Evolutionary conservation across 23 tunicate species (phyloP).

Genomic region (Phallusia fumigata): DNA sequence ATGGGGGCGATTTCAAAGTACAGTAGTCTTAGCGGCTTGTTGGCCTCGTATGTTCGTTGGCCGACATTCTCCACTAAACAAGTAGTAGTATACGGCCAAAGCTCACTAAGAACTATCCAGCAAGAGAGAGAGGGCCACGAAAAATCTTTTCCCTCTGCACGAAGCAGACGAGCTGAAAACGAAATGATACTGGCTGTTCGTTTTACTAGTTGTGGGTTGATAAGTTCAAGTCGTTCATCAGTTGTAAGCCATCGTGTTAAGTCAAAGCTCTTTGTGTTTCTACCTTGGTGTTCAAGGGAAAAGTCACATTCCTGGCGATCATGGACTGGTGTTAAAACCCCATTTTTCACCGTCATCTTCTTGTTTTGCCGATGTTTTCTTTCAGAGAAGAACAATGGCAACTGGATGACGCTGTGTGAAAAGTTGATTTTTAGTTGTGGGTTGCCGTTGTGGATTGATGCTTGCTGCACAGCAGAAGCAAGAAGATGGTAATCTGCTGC

Average conservation of each 20-base stretch:
- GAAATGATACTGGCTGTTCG: slow-evolving; percentile 66
- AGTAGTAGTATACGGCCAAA: slow-evolving; percentile 81
- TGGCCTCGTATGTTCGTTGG: background rate
- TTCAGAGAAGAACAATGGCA: slow-evolving; percentile 67
- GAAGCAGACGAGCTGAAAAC: slow-evolving; percentile 77
- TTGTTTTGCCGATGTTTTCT: slow-evolving; percentile 28
- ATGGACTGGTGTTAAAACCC: background rate
- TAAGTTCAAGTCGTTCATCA: slow-evolving; percentile 67
- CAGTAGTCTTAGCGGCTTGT: slow-evolving; percentile 35
- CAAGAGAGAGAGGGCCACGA: slow-evolving; percentile 65
- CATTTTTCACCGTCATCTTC: background rate
- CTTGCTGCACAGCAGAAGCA: slow-evolving; percentile 17
- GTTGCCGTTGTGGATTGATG: slow-evolving; percentile 19
- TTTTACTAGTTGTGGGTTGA: slow-evolving; percentile 73
- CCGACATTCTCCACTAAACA: slow-evolving; percentile 36
- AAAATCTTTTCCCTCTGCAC: slow-evolving; percentile 68
- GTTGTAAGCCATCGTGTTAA: slow-evolving; percentile 50
- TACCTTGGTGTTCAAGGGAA: background rate
- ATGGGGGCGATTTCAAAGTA: slow-evolving; percentile 32
- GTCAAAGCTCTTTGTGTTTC: slow-evolving; percentile 45
- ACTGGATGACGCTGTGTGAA: slow-evolving; percentile 68
- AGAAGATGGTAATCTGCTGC: slow-evolving; percentile 43
- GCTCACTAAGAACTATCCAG: slow-evolving; percentile 87
- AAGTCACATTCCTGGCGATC: background rate
- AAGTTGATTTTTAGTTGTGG: slow-evolving; percentile 39